phyloP scores from a whole-genome alignment of 37 sponge, comb jelly and placozoan genomes.

The Bolinopsis microptera region DNA sequence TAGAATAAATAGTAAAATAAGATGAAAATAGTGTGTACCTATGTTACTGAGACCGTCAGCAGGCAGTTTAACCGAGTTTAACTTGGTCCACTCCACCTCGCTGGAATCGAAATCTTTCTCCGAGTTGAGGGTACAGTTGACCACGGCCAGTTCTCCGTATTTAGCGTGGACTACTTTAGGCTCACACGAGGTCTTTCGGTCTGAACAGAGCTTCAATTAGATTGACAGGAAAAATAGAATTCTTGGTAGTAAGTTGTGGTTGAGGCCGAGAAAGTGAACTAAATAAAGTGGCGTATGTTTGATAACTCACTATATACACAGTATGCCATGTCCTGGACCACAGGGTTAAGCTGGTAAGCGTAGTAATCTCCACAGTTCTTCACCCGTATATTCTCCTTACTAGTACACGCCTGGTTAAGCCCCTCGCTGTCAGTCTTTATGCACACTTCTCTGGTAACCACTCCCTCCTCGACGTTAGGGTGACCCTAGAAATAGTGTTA shows the following conservation, averaged over 20 bases:
- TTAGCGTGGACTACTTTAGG: conserved; percentile 53
- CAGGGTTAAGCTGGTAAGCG: conserved; percentile 49
- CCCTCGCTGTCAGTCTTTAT: conserved; percentile 3
- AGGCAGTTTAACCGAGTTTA: background rate
- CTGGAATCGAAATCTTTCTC: conserved; percentile 46
- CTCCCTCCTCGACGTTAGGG: conserved; percentile 7
- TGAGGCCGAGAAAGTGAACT: too few relatives aligned
- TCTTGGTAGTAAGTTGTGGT: too few relatives aligned
- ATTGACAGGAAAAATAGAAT: too few relatives aligned
- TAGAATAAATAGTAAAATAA: too few relatives aligned
- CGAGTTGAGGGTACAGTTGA: conserved; percentile 63
- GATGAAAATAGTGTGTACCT: too few relatives aligned
- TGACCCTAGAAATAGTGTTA: too few relatives aligned
- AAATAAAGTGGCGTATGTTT: too few relatives aligned
- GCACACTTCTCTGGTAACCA: conserved; percentile 42
- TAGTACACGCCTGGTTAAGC: conserved; percentile 11
- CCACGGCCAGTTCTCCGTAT: conserved; percentile 51
- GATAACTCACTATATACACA: conserved; percentile 38
- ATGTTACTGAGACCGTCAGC: background rate
- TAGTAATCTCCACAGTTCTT: conserved; percentile 66
- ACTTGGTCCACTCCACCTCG: conserved; percentile 54
- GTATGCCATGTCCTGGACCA: conserved; percentile 26
- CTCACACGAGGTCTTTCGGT: conserved; percentile 55
- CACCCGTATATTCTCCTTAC: conserved; percentile 44
- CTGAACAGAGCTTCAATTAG: background rate